phyloP scores from a whole-genome alignment of 2,797 vertebrate genomes.

The Gymnoscopelus braueri region DNA sequence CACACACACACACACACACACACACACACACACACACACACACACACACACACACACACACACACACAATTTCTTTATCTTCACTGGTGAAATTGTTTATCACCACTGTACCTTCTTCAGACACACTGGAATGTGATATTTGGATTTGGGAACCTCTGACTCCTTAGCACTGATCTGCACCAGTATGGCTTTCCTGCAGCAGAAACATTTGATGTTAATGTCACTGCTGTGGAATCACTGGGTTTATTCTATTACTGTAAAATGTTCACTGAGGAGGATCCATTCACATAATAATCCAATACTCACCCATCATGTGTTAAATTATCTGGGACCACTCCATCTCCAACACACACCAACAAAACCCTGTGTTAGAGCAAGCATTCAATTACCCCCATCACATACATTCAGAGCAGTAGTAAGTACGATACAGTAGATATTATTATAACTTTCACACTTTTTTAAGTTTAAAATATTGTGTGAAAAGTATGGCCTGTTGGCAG shows the following conservation, averaged over 20 bases:
- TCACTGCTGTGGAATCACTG: neutral
- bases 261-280: neutral
- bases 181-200: constrained; percentile 69
- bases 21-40: neutral
- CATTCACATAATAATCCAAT: neutral
- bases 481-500: no score
- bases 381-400: no score
- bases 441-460: no score
- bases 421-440: no score
- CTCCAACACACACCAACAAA: constrained; percentile 78
- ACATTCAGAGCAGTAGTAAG: no score
- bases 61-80: neutral
- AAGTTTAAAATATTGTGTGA: no score
- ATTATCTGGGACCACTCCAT: constrained; percentile 35
- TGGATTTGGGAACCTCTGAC: constrained; percentile 35
- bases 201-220: constrained; percentile 7
- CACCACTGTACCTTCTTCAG: constrained; percentile 70
- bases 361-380: constrained; percentile 58
- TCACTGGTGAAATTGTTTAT: neutral
- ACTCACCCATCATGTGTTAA: constrained; percentile 65
- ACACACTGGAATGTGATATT: constrained; percentile 68
- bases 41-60: neutral
- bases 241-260: neutral
- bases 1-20: neutral
- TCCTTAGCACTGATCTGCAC: constrained; percentile 71